A percentile compares a stretch with the other conserved stretches of the same genome.
Conservation (phyloP, 2,113 vertebrate species). For the Nyctereutes procyonoides region DNA sequence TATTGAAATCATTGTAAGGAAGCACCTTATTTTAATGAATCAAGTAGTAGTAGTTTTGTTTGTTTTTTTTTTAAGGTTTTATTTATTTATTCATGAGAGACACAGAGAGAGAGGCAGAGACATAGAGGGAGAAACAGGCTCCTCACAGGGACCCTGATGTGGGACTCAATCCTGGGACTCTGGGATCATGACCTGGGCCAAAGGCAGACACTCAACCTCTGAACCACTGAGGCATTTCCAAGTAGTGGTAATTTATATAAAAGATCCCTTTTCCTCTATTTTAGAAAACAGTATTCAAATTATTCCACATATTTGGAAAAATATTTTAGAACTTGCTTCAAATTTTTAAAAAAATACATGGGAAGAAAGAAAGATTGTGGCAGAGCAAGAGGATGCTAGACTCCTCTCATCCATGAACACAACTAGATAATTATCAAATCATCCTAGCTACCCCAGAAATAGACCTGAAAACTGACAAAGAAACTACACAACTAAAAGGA, state of each 20-base stretch:
- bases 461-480: background rate
- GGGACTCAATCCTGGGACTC: no score
- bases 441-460: background rate
- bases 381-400: background rate
- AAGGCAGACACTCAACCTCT: no score
- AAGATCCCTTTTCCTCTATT: background rate
- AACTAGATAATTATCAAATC: background rate
- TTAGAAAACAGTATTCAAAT: background rate
- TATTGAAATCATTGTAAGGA: background rate
- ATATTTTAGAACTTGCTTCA: background rate
- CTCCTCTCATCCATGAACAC: background rate
- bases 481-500: background rate
- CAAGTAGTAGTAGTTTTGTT: background rate
- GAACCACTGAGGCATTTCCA: no score
- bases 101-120: no score
- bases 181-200: no score
- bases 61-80: no score
- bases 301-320: background rate
- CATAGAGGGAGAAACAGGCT: no score
- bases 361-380: background rate
- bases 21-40: background rate
- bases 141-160: no score
- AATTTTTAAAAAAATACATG: background rate
- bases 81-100: no score
- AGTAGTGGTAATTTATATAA: background rate